A percentile compares a stretch with the other conserved stretches of the same genome.
Conservation (phyloP, 1,140 invertebrate species). For the Druon quercuslanigerum region DNA sequence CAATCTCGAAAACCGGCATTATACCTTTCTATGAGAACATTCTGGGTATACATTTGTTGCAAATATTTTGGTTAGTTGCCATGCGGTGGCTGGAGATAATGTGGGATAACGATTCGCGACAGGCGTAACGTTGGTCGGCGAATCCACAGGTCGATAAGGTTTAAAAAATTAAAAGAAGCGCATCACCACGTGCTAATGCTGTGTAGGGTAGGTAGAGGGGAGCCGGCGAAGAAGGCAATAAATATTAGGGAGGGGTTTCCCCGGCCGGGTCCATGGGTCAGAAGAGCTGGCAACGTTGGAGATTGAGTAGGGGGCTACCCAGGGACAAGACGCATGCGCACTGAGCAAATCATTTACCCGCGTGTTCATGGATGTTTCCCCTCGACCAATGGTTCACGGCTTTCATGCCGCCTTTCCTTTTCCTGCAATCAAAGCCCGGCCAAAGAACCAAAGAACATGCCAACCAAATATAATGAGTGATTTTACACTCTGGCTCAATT, state of each 20-base stretch:
- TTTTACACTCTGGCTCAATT: no score
- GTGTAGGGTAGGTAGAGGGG: conserved; percentile 1
- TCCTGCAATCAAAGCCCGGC: conserved; percentile 45
- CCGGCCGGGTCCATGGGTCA: conserved; percentile 59
- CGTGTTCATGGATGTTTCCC: conserved; percentile 61
- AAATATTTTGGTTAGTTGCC: neutral
- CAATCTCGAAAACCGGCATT: no score
- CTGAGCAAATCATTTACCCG: conserved; percentile 56
- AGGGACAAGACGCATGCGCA: conserved; percentile 69
- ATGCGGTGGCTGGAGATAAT: conserved; percentile 6
- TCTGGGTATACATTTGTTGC: neutral
- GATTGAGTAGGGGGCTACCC: conserved; percentile 67
- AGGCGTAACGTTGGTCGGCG: conserved; percentile 41
- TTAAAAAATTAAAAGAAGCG: conserved; percentile 68
- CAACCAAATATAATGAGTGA: neutral
- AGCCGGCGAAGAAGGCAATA: conserved; percentile 32
- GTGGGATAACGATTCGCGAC: conserved; percentile 21
- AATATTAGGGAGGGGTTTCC: conserved; percentile 36
- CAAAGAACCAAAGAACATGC: conserved; percentile 31
- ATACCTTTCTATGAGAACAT: no score
- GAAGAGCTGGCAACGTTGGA: conserved; percentile 65
- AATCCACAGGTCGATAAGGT: conserved; percentile 72
- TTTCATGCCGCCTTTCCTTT: conserved; percentile 1
- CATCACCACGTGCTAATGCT: conserved; percentile 58
- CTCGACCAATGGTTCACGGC: conserved; percentile 33